These are phyloP conservation scores for Oedothorax gibbosus DNA, from an alignment of 1,140 invertebrate species.

Conservation along the genomic window DNA sequence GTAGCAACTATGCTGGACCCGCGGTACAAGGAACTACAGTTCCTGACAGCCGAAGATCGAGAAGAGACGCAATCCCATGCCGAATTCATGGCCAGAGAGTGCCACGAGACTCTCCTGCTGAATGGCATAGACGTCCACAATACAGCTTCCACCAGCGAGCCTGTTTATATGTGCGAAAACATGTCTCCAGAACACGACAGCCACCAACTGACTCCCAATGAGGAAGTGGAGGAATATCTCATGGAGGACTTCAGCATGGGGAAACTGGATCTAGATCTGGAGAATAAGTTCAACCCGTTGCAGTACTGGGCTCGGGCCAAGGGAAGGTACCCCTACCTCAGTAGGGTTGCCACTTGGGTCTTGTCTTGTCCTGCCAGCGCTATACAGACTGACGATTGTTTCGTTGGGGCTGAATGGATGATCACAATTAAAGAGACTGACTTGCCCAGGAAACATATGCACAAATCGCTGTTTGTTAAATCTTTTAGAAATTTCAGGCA, in stretches of 20 bases:
- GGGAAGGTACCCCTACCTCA: constrained; percentile 34
- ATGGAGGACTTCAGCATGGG: constrained; percentile 47
- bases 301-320: constrained; percentile 53
- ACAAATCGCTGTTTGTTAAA: constrained; percentile 47
- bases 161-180: constrained; percentile 23
- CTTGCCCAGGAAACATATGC: constrained; percentile 34
- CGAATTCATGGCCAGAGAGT: constrained; percentile 28
- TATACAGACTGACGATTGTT: constrained; percentile 44
- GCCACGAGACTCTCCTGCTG: constrained; percentile 35
- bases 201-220: background rate
- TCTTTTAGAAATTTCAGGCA: constrained; percentile 39
- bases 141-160: background rate
- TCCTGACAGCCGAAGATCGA: constrained; percentile 42
- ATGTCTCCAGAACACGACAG: constrained; percentile 32
- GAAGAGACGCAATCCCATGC: constrained; percentile 33
- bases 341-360: constrained; percentile 51
- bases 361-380: constrained; percentile 55
- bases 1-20: constrained; percentile 48
- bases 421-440: constrained; percentile 37
- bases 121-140: constrained; percentile 52
- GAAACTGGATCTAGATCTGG: constrained; percentile 36
- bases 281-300: constrained; percentile 55
- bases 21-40: constrained; percentile 47
- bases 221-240: constrained; percentile 54
- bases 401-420: constrained; percentile 47